phyloP scores from a whole-genome alignment of 2,888 invertebrate species.

The Tethea ocularis region DNA sequence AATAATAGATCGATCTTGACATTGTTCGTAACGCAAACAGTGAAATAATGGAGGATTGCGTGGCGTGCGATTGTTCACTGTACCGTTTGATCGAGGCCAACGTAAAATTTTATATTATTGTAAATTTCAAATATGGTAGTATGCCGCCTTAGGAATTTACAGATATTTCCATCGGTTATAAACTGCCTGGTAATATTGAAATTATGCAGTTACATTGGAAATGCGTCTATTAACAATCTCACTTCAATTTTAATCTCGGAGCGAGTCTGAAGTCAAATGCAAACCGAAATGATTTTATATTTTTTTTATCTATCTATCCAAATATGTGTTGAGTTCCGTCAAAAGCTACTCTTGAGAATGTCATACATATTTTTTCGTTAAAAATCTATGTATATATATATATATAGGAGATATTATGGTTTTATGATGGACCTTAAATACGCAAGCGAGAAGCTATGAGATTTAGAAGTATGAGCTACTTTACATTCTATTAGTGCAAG shows the following conservation, averaged over 20 bases:
- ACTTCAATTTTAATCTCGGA: too few species aligned
- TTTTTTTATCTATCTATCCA: too few species aligned
- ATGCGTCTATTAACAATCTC: too few species aligned
- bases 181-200: not conserved
- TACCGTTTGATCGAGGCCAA: not conserved
- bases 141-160: not conserved
- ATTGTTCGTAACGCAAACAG: slow-evolving; percentile 20
- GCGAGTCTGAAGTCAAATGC: too few species aligned
- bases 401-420: too few species aligned
- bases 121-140: not conserved
- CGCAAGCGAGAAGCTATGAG: not conserved
- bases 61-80: not conserved
- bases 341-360: too few species aligned
- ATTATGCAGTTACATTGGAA: not conserved
- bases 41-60: slow-evolving; percentile 24
- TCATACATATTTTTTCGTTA: too few species aligned
- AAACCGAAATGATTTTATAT: too few species aligned
- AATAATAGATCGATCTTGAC: slow-evolving; percentile 23
- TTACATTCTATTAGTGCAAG: slow-evolving; percentile 8
- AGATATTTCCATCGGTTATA: slow-evolving; percentile 16
- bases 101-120: not conserved
- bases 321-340: too few species aligned
- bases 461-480: not conserved
- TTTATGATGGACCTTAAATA: not conserved
- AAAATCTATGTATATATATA: too few species aligned